Percentiles rank a stretch among this genome's conserved stretches.
These are phyloP conservation scores for Pelodiscus sinensis DNA, from an alignment of 2,113 vertebrate species.

Conservation along the genomic window DNA sequence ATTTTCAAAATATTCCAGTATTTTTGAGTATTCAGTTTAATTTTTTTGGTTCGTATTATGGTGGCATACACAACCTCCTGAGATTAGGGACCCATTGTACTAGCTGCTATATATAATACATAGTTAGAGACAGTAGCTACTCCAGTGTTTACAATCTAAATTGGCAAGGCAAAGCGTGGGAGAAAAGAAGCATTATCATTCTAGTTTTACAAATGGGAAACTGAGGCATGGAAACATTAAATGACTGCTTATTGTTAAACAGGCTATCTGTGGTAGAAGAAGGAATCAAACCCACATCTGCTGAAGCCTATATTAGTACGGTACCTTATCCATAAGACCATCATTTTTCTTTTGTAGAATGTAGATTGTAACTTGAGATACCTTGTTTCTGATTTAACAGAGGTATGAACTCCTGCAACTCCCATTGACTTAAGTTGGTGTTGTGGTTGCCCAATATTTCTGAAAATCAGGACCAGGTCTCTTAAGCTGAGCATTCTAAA, in stretches of 20 bases:
- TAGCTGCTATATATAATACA: neutral
- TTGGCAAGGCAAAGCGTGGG: fast-evolving
- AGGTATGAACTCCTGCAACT: fast-evolving
- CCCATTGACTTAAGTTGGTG: neutral
- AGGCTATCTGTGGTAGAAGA: neutral
- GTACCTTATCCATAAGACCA: neutral
- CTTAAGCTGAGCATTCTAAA: neutral
- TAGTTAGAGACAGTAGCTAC: fast-evolving
- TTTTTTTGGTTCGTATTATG: neutral
- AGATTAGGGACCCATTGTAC: neutral
- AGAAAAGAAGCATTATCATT: fast-evolving
- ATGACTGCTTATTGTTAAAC: fast-evolving
- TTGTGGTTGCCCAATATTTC: neutral
- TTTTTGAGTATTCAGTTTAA: neutral
- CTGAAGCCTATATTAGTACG: neutral
- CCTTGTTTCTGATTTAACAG: fast-evolving
- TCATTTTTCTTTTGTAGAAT: fast-evolving
- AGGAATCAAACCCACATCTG: neutral
- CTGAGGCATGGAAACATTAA: neutral
- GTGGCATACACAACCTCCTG: fast-evolving
- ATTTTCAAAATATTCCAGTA: neutral
- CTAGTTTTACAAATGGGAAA: neutral
- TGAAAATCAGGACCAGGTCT: neutral
- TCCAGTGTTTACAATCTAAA: neutral
- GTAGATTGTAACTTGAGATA: fast-evolving